Percentiles rank a stretch among this genome's conserved stretches.
These are phyloP conservation scores for Erethizon dorsatum DNA, from an alignment of 2,797 vertebrate species.

Conservation along the genomic window DNA sequence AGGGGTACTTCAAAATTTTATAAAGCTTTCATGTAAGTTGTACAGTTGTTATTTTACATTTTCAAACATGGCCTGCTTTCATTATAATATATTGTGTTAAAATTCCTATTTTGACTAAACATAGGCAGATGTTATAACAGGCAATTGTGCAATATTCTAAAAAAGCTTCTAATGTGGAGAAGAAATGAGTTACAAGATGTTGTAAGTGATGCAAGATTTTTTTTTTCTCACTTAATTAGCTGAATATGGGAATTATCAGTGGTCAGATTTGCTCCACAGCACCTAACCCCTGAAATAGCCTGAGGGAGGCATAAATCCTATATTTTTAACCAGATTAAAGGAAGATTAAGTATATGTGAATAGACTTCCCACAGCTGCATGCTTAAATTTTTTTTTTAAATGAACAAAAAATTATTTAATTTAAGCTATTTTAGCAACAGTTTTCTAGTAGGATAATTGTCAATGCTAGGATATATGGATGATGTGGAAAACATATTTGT, in stretches of 20 bases:
- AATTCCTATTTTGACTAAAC: slow-evolving; percentile 46
- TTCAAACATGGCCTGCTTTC: not conserved
- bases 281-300: slow-evolving; percentile 61
- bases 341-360: slow-evolving; percentile 8
- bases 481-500: not conserved
- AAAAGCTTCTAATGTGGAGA: slow-evolving; percentile 8
- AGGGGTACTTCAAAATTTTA: not conserved
- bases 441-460: not conserved
- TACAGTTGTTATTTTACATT: not conserved
- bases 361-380: slow-evolving; percentile 29
- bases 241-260: slow-evolving; percentile 5
- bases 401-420: not conserved
- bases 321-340: slow-evolving; percentile 58
- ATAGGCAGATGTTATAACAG: slow-evolving; percentile 33
- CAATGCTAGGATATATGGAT: not conserved
- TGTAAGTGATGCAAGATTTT: slow-evolving; percentile 65
- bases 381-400: not conserved
- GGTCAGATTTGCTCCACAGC: slow-evolving; percentile 67
- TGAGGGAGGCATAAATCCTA: not conserved
- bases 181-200: not conserved
- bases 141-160: not conserved
- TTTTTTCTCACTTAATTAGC: slow-evolving; percentile 73
- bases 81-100: not conserved
- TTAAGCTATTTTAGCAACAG: not conserved
- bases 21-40: not conserved